Base-by-base conservation (phyloP, 2,113 vertebrate species). In the Propithecus coquereli region DNA sequence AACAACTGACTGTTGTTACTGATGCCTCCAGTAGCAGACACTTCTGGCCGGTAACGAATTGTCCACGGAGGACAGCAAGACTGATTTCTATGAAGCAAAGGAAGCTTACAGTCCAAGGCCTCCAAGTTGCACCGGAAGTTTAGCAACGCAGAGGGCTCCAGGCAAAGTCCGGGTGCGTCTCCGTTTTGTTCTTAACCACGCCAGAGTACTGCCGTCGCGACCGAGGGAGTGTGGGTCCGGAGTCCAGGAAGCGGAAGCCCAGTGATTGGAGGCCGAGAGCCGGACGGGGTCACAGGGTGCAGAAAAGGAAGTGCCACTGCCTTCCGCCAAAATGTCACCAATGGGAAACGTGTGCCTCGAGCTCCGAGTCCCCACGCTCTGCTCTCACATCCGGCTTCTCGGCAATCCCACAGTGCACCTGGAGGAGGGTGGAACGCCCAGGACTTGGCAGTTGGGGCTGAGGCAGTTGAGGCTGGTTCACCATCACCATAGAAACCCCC, bases 401-500 rank as follows among this genome's bases (percentile, higher is more conserved):
- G 50, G 52, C 16, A 34, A 43, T 80, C 80, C 79, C 90, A 82
- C 87, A 13, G 61, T 91, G 85, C 81, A 92, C 90, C 94, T 84
- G 92, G n/a, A 91, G 37, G 23, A 87, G 83, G 68, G 80, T 91
- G 95, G 95, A 97, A 97, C 85, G 81, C 71, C 52, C 52, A 83
- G 63, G 2, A 87, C 95, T 96, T 90, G 97, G 97, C 96, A 90
- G 96, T 97, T 96, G 95, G 95, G 80, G 80, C 30, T 3, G 80
- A 97, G 95, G 92, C 97, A 87, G 97, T 98, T 96, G 84, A 95
- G 52, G 65, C 95, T 97, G 95, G 94, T 97, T 97, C 96, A 95
- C 87, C 40, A 32, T 97, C 94, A 94, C 97, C 84, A 97, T 96
- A 94, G 97, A 96, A 96, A 98, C 96, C 74, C 76, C 74, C 57